A percentile compares a stretch with the other conserved stretches of the same genome.
Evolutionary conservation across 2,797 vertebrate species (phyloP).

Genomic region (Neostethus bicornis): DNA sequence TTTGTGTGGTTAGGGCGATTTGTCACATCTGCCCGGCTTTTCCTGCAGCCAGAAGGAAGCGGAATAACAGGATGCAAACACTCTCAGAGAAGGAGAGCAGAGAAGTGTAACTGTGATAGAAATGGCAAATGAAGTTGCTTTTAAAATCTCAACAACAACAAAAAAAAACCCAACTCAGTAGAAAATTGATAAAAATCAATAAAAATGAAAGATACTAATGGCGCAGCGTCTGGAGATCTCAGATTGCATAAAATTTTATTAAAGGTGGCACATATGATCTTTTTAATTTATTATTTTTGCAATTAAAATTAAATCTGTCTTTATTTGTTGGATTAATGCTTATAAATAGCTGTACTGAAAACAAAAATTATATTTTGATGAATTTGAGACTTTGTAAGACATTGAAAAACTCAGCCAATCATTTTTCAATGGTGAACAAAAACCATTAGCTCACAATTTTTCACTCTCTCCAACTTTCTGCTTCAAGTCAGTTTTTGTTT

Average conservation of each 20-base stretch:
- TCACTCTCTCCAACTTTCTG: no score
- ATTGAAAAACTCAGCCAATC: no score
- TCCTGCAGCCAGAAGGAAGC: constrained; percentile 55
- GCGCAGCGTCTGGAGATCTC: constrained; percentile 48
- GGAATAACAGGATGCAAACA: constrained; percentile 77
- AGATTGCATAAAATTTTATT: constrained; percentile 72
- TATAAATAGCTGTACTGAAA: no score
- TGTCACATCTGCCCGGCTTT: constrained; percentile 78
- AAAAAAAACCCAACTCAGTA: constrained; percentile 26
- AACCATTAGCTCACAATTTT: no score
- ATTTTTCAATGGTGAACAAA: no score
- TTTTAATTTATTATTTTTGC: no score
- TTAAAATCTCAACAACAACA: constrained; percentile 31
- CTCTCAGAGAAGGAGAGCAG: constrained; percentile 31
- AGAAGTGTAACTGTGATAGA: constrained; percentile 23
- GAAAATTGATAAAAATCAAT: constrained; percentile 51
- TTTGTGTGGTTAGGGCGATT: constrained; percentile 73
- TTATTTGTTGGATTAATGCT: no score
- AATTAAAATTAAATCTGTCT: no score
- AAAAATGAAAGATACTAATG: constrained; percentile 20
- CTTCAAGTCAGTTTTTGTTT: no score
- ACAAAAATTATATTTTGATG: no score
- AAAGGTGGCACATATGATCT: constrained; percentile 72
- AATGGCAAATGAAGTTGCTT: constrained; percentile 46
- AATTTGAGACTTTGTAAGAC: no score